Conservation (phyloP, 1,140 invertebrate genomes). For the Drosophila auraria region DNA sequence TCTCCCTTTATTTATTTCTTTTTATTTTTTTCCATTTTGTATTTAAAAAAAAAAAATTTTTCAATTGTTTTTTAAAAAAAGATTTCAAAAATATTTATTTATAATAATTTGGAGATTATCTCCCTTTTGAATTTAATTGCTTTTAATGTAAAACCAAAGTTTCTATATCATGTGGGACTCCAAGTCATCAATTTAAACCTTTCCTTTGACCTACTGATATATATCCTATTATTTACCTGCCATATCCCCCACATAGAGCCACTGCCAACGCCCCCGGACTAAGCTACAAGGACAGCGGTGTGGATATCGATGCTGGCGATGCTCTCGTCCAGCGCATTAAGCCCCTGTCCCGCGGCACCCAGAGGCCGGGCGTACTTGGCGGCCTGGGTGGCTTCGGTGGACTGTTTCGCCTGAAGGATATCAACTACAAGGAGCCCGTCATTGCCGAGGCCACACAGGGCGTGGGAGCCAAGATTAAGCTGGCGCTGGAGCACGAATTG, state of each 20-base stretch:
- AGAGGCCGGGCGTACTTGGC: constrained; percentile 90
- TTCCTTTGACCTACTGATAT: neutral
- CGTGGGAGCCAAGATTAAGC: constrained; percentile 97
- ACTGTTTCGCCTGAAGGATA: constrained; percentile 91
- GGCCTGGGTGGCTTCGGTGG: constrained; percentile 97
- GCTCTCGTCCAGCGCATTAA: constrained; percentile 94
- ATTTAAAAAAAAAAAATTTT: too few relatives aligned
- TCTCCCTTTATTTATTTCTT: neutral
- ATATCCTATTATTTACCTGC: neutral
- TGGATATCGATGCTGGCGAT: constrained; percentile 97
- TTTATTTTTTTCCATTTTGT: too few relatives aligned
- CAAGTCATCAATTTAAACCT: neutral
- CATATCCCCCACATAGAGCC: constrained; percentile 17
- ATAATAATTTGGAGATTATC: neutral
- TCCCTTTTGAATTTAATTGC: neutral
- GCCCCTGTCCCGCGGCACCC: constrained; percentile 89
- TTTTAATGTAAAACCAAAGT: neutral
- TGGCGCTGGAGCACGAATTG: constrained; percentile 92
- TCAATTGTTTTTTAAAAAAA: too few relatives aligned
- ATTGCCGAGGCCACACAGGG: constrained; percentile 96
- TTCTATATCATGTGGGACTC: neutral
- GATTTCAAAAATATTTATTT: too few relatives aligned
- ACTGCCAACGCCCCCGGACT: constrained; percentile 86
- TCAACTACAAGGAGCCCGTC: constrained; percentile 90
- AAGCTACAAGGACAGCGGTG: constrained; percentile 97